Conservation (phyloP, 2,888 invertebrate species). For the Sceliomorpha sp. region DNA sequence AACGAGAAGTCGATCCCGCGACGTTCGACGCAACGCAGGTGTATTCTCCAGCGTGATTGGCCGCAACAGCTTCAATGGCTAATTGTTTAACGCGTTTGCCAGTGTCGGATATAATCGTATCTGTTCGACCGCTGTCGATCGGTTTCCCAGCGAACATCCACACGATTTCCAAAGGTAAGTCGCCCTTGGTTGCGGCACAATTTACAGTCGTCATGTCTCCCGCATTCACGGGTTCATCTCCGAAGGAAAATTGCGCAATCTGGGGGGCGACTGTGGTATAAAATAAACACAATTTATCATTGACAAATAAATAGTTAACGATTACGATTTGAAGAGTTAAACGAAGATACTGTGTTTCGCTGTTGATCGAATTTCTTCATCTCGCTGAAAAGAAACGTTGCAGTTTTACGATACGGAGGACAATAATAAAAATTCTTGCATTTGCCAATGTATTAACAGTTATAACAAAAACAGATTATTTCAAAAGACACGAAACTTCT, state of each 20-base stretch:
- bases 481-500: too few species aligned
- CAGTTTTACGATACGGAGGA: too few species aligned
- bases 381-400: too few species aligned
- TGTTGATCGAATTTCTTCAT: too few species aligned
- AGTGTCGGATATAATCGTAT: conserved; percentile 67
- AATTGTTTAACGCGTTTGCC: conserved; percentile 79
- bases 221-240: conserved; percentile 87
- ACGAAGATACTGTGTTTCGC: too few species aligned
- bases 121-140: conserved; percentile 65
- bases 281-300: background rate
- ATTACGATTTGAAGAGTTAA: too few species aligned
- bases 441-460: too few species aligned
- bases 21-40: conserved; percentile 81
- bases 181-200: conserved; percentile 89
- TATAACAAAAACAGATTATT: conserved; percentile 1
- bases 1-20: conserved; percentile 80
- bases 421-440: too few species aligned
- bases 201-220: conserved; percentile 88
- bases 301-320: background rate
- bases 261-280: conserved; percentile 84
- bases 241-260: conserved; percentile 87
- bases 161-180: conserved; percentile 87
- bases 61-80: conserved; percentile 86
- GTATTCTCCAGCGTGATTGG: conserved; percentile 81
- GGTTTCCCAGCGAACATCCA: conserved; percentile 84